A percentile compares a stretch with the other conserved stretches of the same genome.
phyloP scores from a whole-genome alignment of 1,140 invertebrate genomes.

The Lepidurus apus region DNA sequence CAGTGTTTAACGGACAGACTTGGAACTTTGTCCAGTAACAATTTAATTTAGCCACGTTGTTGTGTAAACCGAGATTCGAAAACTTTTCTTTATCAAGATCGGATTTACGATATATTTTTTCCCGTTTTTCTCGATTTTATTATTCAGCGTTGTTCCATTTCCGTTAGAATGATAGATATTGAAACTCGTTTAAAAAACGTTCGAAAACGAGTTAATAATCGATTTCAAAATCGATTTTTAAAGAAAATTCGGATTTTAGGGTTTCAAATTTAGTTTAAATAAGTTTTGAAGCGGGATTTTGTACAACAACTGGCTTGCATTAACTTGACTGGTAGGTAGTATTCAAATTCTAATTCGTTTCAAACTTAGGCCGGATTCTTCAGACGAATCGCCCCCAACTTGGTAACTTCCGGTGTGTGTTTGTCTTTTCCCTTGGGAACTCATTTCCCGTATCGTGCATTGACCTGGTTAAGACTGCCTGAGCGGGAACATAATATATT shows the following conservation, averaged over 20 bases:
- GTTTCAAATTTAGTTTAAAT: too few relatives aligned
- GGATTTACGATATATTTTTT: not conserved
- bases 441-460: slow-evolving; percentile 5
- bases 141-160: too few relatives aligned
- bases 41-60: not conserved
- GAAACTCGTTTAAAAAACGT: too few relatives aligned
- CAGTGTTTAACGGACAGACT: slow-evolving; percentile 5
- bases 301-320: too few relatives aligned
- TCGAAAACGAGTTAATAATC: too few relatives aligned
- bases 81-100: not conserved
- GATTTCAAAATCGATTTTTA: too few relatives aligned
- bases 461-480: not conserved
- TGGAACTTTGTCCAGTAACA: slow-evolving; percentile 8
- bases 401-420: slow-evolving; percentile 1
- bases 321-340: too few relatives aligned
- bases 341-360: not conserved
- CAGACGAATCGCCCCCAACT: not conserved
- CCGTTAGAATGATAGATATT: too few relatives aligned
- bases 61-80: not conserved
- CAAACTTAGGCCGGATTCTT: not conserved
- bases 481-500: too few relatives aligned
- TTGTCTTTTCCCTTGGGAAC: not conserved
- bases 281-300: too few relatives aligned
- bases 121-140: too few relatives aligned
- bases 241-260: too few relatives aligned